A percentile compares a stretch with the other conserved stretches of the same genome.
Conservation (phyloP, 1,140 invertebrate species). For the Sarcophaga peregrina region DNA sequence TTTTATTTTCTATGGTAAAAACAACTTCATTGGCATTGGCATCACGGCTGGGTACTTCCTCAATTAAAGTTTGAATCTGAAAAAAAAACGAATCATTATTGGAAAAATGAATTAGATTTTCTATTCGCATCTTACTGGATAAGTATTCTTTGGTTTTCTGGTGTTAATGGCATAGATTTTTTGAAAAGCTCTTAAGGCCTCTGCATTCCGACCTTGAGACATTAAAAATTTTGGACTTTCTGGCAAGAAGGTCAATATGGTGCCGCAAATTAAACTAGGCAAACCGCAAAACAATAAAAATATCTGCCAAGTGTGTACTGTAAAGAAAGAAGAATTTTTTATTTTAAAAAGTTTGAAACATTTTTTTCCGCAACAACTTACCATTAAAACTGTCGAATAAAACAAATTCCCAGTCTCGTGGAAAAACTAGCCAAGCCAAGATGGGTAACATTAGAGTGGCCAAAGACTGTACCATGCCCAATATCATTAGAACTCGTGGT, state of each 20-base stretch:
- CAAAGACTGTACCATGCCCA: constrained; percentile 72
- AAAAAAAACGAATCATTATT: not conserved
- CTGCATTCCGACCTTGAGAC: constrained; percentile 75
- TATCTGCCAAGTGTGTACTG: constrained; percentile 81
- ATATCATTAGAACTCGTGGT: constrained; percentile 72
- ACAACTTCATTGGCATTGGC: constrained; percentile 51
- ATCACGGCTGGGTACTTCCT: constrained; percentile 56
- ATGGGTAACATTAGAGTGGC: constrained; percentile 70
- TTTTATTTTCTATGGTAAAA: constrained; percentile 58
- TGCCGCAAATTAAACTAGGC: constrained; percentile 74
- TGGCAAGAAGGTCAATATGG: constrained; percentile 75
- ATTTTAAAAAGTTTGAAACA: constrained; percentile 53
- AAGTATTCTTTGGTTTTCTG: constrained; percentile 70
- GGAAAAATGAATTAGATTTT: not conserved
- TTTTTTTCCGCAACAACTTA: constrained; percentile 54
- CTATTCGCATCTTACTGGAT: constrained; percentile 70
- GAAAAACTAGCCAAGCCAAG: constrained; percentile 71
- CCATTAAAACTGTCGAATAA: constrained; percentile 71
- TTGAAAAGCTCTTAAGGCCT: constrained; percentile 68
- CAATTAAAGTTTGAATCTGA: constrained; percentile 56
- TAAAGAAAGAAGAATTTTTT: constrained; percentile 14
- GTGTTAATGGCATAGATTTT: constrained; percentile 69
- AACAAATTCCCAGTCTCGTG: constrained; percentile 65
- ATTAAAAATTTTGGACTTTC: constrained; percentile 88
- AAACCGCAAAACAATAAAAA: constrained; percentile 76